phyloP scores from a whole-genome alignment of 2,888 invertebrate species.

The Nezara viridula region DNA sequence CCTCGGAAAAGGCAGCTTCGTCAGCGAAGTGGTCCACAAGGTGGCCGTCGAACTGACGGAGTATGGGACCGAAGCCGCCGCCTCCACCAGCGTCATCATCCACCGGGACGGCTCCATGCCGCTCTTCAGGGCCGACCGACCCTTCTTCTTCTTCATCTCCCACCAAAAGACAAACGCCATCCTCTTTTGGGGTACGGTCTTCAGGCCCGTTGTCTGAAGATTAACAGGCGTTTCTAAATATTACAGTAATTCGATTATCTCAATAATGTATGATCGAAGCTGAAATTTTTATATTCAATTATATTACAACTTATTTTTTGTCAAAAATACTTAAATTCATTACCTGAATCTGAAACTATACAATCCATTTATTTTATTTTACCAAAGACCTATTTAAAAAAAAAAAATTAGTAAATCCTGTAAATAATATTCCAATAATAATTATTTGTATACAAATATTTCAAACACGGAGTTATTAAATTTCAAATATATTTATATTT shows the following conservation, averaged over 20 bases:
- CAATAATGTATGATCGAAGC: background rate
- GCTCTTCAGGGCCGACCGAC: constrained; percentile 75
- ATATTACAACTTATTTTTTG: too few relatives aligned
- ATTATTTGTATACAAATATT: too few relatives aligned
- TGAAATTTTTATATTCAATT: background rate
- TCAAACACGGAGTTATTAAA: too few relatives aligned
- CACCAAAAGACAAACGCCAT: constrained; percentile 77
- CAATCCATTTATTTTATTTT: background rate
- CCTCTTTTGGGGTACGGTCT: constrained; percentile 80
- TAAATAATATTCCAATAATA: background rate
- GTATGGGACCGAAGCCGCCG: constrained; percentile 80
- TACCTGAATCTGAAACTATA: background rate
- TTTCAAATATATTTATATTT: too few relatives aligned
- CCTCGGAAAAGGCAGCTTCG: constrained; percentile 68
- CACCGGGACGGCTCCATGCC: constrained; percentile 72
- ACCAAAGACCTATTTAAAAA: background rate
- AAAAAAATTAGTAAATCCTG: background rate
- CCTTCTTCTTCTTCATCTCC: constrained; percentile 82
- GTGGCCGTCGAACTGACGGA: constrained; percentile 71
- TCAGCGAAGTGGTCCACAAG: constrained; percentile 70
- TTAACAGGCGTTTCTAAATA: too few relatives aligned
- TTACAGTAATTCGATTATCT: background rate
- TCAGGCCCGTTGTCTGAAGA: constrained; percentile 71
- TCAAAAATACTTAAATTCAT: too few relatives aligned
- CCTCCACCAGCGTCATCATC: constrained; percentile 75